phyloP scores from a whole-genome alignment of 2,797 vertebrate species.

The Anomalospiza imberbis region DNA sequence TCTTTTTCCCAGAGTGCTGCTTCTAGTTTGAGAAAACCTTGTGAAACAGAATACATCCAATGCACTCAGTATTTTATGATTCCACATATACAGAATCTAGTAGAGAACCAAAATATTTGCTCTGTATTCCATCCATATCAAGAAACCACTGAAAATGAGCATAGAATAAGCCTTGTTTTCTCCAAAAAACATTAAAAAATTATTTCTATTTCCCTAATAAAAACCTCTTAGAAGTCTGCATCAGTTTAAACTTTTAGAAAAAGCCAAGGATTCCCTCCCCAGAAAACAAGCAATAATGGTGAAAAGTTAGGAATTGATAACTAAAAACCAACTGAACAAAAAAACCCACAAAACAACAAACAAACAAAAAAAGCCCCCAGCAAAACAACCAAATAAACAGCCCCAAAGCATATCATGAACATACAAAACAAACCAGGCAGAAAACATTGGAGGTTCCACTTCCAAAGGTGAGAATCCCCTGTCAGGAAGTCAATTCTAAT shows the following conservation, averaged over 20 bases:
- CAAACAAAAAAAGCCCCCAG: neutral
- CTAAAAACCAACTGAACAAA: neutral
- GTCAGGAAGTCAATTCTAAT: slow-evolving; percentile 53
- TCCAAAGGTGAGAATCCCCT: slow-evolving; percentile 60
- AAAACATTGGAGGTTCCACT: slow-evolving; percentile 9
- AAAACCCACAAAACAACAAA: neutral
- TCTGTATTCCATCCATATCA: neutral
- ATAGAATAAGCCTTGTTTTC: neutral
- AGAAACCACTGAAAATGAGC: neutral
- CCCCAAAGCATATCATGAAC: neutral
- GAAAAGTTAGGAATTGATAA: neutral
- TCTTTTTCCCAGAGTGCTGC: neutral
- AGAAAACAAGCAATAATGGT: neutral
- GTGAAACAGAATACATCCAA: neutral
- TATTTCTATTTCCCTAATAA: neutral
- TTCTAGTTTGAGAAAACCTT: neutral
- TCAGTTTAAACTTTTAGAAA: neutral
- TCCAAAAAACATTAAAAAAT: neutral
- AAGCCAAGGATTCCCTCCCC: neutral
- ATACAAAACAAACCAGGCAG: neutral
- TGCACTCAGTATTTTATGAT: neutral
- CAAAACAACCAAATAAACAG: neutral
- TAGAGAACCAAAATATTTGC: neutral
- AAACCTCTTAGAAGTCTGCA: neutral
- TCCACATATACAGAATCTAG: neutral